Percentiles rank a stretch among this genome's conserved stretches.
Evolutionary conservation across 2,888 invertebrate genomes (phyloP).

Genomic region (Pseudococcus viburni): DNA sequence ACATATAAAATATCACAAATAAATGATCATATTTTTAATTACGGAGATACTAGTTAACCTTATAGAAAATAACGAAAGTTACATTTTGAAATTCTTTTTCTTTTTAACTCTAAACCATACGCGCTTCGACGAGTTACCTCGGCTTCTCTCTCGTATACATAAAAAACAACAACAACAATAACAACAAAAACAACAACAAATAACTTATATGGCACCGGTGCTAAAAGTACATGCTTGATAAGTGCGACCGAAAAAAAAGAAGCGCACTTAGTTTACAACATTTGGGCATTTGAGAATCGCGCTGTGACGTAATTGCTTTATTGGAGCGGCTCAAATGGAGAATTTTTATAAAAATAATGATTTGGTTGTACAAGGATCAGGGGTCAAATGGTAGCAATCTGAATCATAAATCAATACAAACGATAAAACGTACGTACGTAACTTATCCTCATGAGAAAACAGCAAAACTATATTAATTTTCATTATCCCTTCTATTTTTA

Average conservation of each 20-base stretch:
- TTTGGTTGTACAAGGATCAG: background rate
- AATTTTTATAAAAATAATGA: background rate
- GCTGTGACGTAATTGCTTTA: slow-evolving; percentile 30
- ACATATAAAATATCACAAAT: slow-evolving; percentile 56
- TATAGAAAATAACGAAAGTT: slow-evolving; percentile 52
- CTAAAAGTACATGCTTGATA: slow-evolving; percentile 9
- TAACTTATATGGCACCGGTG: slow-evolving; percentile 63
- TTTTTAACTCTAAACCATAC: slow-evolving; percentile 5
- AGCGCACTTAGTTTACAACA: slow-evolving; percentile 8
- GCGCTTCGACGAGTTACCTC: background rate
- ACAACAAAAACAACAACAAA: slow-evolving; percentile 20
- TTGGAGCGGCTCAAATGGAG: background rate
- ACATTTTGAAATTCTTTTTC: slow-evolving; percentile 40
- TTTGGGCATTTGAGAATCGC: background rate
- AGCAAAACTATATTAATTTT: slow-evolving; percentile 38
- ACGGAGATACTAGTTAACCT: slow-evolving; percentile 55
- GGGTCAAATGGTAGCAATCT: slow-evolving; percentile 2
- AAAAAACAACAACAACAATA: slow-evolving; percentile 18
- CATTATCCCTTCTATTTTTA: slow-evolving; percentile 33
- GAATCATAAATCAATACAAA: slow-evolving; percentile 34
- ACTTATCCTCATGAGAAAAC: background rate
- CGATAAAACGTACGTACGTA: background rate
- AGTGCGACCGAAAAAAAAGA: background rate
- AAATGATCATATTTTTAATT: slow-evolving; percentile 55
- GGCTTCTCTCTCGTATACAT: background rate